phyloP scores from a whole-genome alignment of 2,113 vertebrate genomes.

The Neopipo cinnamomea region DNA sequence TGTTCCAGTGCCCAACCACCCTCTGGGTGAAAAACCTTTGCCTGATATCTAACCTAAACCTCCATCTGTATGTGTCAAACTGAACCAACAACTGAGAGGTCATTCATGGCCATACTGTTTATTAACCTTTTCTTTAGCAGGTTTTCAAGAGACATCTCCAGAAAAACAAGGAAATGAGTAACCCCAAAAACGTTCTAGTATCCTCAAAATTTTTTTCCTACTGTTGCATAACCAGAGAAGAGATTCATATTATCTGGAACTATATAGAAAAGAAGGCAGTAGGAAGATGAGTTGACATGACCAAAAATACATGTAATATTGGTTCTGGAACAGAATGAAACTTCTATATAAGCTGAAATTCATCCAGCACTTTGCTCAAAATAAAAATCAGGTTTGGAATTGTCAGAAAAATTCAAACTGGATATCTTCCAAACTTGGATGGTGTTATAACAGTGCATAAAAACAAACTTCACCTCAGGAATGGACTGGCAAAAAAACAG shows the following conservation, averaged over 20 bases:
- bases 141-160: not conserved
- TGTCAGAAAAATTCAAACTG: not conserved
- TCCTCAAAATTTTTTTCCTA: not conserved
- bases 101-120: not conserved
- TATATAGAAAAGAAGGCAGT: not conserved
- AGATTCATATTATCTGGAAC: not conserved
- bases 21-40: not conserved
- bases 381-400: slow-evolving; percentile 1
- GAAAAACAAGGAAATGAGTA: not conserved
- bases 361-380: not conserved
- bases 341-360: not conserved
- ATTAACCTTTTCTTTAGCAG: not conserved
- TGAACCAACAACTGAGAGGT: not conserved
- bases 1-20: not conserved
- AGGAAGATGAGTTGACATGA: not conserved
- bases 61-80: too few relatives aligned
- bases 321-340: not conserved
- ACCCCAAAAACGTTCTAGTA: not conserved
- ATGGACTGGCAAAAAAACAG: not conserved
- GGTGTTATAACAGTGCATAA: not conserved
- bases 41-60: not conserved
- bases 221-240: not conserved
- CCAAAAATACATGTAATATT: not conserved
- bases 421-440: not conserved
- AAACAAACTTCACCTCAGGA: not conserved